A percentile compares a stretch with the other conserved stretches of the same genome.
These are phyloP conservation scores for Timema podura DNA, from an alignment of 2,888 invertebrate species.

Conservation along the genomic window DNA sequence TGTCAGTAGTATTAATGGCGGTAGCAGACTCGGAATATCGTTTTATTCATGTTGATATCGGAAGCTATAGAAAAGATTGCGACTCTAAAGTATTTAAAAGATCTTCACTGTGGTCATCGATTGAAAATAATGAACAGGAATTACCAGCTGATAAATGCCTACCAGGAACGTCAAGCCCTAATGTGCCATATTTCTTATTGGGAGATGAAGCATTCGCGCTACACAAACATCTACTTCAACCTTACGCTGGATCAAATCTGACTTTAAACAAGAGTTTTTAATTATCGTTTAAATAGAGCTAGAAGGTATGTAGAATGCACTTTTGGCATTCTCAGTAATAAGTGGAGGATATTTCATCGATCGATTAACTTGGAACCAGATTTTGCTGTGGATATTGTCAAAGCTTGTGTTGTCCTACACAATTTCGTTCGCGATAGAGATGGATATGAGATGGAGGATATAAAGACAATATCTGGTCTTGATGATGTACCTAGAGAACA, in stretches of 20 bases:
- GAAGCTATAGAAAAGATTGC: too few relatives aligned
- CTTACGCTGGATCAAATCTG: slow-evolving; percentile 22
- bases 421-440: slow-evolving; percentile 30
- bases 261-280: slow-evolving; percentile 29
- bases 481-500: slow-evolving; percentile 29
- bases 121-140: slow-evolving; percentile 9
- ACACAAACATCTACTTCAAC: slow-evolving; percentile 14
- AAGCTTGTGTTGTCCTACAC: slow-evolving; percentile 34
- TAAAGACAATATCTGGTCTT: slow-evolving; percentile 31
- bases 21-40: too few relatives aligned
- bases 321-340: slow-evolving; percentile 38
- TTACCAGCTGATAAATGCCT: slow-evolving; percentile 23
- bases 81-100: too few relatives aligned
- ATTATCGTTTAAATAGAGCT: slow-evolving; percentile 34
- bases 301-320: slow-evolving; percentile 36
- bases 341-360: slow-evolving; percentile 40
- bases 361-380: slow-evolving; percentile 32
- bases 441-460: slow-evolving; percentile 30
- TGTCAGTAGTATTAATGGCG: too few relatives aligned
- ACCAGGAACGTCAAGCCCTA: slow-evolving; percentile 19
- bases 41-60: too few relatives aligned
- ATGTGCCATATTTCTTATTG: slow-evolving; percentile 19
- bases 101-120: too few relatives aligned
- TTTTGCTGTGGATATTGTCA: slow-evolving; percentile 34
- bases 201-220: slow-evolving; percentile 28